Evolutionary conservation across 2,888 invertebrate genomes (phyloP).

Genomic region (Elegia similella): DNA sequence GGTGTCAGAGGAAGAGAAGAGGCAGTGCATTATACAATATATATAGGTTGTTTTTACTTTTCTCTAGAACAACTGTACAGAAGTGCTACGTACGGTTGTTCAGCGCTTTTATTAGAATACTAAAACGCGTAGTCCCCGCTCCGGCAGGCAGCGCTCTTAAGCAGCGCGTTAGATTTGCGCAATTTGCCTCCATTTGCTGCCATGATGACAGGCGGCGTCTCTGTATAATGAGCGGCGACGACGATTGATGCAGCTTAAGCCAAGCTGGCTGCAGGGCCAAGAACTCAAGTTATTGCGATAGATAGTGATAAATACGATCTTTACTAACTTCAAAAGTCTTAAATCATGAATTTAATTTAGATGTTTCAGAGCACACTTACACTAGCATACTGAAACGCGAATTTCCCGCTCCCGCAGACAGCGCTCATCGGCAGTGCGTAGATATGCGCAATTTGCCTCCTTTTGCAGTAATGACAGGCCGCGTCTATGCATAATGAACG

Average conservation of each 20-base stretch:
- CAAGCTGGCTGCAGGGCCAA: background rate
- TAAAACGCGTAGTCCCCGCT: constrained; percentile 59
- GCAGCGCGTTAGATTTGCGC: constrained; percentile 73
- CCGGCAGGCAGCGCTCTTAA: constrained; percentile 39
- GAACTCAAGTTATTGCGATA: too few species aligned
- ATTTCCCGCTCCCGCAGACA: too few species aligned
- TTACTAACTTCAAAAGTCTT: too few species aligned
- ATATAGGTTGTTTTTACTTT: too few species aligned
- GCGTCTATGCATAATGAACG: constrained; percentile 75
- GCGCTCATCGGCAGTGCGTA: too few species aligned
- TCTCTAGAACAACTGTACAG: too few species aligned
- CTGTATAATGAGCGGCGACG: constrained; percentile 76
- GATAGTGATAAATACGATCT: too few species aligned
- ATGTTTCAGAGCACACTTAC: background rate
- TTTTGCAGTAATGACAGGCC: constrained; percentile 30
- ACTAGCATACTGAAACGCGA: constrained; percentile 23
- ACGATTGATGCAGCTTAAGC: constrained; percentile 47
- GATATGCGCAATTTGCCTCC: constrained; percentile 28
- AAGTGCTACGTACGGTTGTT: too few species aligned
- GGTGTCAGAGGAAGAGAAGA: too few species aligned
- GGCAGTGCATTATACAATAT: too few species aligned
- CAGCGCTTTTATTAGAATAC: constrained; percentile 52
- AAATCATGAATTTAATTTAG: too few species aligned
- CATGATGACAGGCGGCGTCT: constrained; percentile 42
- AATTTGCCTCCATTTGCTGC: constrained; percentile 77